phyloP scores from a whole-genome alignment of 2,113 vertebrate species.

The Osmerus eperlanus region DNA sequence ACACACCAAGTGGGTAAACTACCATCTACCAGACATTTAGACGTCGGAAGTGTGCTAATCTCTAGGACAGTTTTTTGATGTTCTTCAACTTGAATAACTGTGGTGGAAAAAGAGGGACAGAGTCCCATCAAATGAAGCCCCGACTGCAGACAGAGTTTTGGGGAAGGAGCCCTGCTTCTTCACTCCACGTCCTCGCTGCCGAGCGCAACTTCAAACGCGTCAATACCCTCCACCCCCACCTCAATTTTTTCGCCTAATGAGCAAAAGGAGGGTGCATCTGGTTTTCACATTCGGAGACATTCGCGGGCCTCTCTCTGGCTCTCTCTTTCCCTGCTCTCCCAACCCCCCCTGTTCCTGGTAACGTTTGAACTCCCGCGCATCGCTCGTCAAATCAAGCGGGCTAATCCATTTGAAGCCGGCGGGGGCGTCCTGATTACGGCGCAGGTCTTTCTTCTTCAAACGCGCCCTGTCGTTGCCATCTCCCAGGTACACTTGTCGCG shows the following conservation, averaged over 20 bases:
- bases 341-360: background rate
- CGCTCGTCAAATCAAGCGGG: conserved; percentile 54
- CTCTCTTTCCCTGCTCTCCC: background rate
- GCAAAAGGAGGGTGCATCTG: background rate
- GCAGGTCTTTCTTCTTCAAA: conserved; percentile 71
- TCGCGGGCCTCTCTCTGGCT: background rate
- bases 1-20: no score
- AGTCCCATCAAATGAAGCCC: background rate
- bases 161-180: conserved; percentile 17
- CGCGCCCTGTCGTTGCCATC: conserved; percentile 51
- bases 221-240: background rate
- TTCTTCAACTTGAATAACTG: no score
- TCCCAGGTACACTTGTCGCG: conserved; percentile 61
- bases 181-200: conserved; percentile 22
- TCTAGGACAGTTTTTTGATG: no score
- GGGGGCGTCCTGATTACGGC: conserved; percentile 65
- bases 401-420: conserved; percentile 73
- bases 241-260: background rate
- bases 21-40: no score
- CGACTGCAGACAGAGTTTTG: background rate
- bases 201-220: background rate
- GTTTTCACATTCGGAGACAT: background rate
- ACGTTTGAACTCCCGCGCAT: conserved; percentile 58
- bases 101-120: background rate
- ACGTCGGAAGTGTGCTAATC: no score